Evolutionary conservation across 2,888 invertebrate genomes (phyloP).

Genomic region (Drosophila glabriapex): DNA sequence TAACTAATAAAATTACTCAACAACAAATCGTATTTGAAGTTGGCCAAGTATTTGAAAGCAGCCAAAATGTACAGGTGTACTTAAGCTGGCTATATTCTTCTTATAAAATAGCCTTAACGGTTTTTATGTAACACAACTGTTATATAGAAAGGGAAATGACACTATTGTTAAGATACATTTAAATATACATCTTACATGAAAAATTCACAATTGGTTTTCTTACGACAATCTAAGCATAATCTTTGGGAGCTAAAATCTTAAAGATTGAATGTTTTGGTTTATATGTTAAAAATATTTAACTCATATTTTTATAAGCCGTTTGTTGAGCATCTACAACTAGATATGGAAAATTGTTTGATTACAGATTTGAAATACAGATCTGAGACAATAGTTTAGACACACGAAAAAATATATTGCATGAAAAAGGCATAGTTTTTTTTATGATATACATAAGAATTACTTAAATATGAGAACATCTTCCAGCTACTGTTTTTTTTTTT

Average conservation of each 20-base stretch:
- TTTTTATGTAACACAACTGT: neutral
- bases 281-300: neutral
- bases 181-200: neutral
- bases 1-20: conserved; percentile 70
- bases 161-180: neutral
- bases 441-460: neutral
- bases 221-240: neutral
- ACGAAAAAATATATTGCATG: accelerated
- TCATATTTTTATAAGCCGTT: neutral
- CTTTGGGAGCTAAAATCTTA: neutral
- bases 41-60: conserved; percentile 32
- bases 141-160: neutral
- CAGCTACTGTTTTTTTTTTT: neutral
- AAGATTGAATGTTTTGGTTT: neutral
- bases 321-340: neutral
- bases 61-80: conserved; percentile 7
- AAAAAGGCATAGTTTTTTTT: neutral
- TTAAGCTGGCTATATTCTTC: conserved; percentile 1
- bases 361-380: too few species aligned
- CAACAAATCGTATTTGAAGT: conserved; percentile 52
- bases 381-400: accelerated
- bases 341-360: neutral
- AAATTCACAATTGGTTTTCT: neutral
- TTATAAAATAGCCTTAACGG: neutral
- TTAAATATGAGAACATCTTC: neutral